Conservation (phyloP, 2,888 invertebrate genomes). For the Diaphora mendica region DNA sequence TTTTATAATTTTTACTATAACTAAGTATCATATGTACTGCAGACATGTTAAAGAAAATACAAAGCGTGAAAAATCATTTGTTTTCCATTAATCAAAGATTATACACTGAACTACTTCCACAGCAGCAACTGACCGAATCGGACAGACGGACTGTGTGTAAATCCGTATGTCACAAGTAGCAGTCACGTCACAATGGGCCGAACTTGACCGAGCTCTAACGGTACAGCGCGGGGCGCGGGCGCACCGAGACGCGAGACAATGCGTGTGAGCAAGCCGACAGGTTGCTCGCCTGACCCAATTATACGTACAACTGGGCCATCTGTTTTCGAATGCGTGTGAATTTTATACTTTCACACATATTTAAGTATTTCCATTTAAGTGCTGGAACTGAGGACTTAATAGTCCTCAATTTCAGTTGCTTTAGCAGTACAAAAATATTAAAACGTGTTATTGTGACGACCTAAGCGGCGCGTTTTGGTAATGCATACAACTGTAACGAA, state of each 20-base stretch:
- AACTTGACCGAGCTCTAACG: constrained; percentile 84
- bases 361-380: constrained; percentile 40
- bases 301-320: constrained; percentile 75
- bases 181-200: constrained; percentile 79
- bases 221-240: constrained; percentile 61
- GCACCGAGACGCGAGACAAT: constrained; percentile 76
- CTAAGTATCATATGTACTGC: background rate
- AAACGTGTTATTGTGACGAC: background rate
- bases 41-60: background rate
- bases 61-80: constrained; percentile 16
- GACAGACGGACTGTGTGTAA: constrained; percentile 50
- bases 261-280: constrained; percentile 79
- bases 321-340: constrained; percentile 80
- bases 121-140: constrained; percentile 44
- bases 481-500: background rate
- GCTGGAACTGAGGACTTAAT: constrained; percentile 30
- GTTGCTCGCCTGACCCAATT: constrained; percentile 85
- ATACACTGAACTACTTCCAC: constrained; percentile 25
- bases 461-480: background rate
- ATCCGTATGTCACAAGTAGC: constrained; percentile 72
- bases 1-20: no score
- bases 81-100: constrained; percentile 15
- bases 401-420: background rate
- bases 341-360: constrained; percentile 72
- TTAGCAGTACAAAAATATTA: background rate